Base-by-base conservation (phyloP, 2,888 invertebrate species). In the Teleogryllus oceanicus region DNA sequence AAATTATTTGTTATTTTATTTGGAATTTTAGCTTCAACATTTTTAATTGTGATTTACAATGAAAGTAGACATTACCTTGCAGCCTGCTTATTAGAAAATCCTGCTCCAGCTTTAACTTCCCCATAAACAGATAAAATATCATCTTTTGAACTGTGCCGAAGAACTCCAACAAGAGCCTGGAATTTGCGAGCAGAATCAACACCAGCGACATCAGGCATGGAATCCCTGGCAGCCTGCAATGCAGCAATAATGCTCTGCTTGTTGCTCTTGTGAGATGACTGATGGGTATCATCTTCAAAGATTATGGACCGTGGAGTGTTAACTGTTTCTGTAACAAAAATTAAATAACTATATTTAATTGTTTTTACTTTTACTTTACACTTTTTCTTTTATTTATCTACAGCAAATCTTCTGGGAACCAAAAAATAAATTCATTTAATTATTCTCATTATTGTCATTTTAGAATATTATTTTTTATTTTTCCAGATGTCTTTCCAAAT, bases 121-220 rank as follows among this genome's bases (percentile, higher is more conserved):
- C 90, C 89, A 86, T 91, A 94, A 2, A 93, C 90, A 11, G 91
- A 89, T n/a, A 92, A 85, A 20, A 96, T 88, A 81, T 95, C 94
- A 13, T 92, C 91, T 82, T 92, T 92, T 85, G 88, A 91, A 50
- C 92, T 90, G 2, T 88, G 87, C 75, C 93, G 90, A 81, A 96
- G 87, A 2, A 94, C 89, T 86, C 91, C 91, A 82, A 93, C 89
- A 76, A 94, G 88, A 77, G 92, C 90, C 8, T 91, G 89, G 84
- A 93, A 93, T 83, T 89, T 88, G 18, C 89, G 90, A 2, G 95
- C 95, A 4, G 93, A 92, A 77, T 91, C 89, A 24, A 90, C 89
- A 78, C 90, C 90, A 8, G 94, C 92, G 79, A 91, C 90, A 2
- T 88, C 88, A 50, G 87, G 88, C 21, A 92, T 88, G 11, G 90